A percentile compares a stretch with the other conserved stretches of the same genome.
Evolutionary conservation across 1,140 invertebrate genomes (phyloP).

Genomic region (Drosophila lacertosa): DNA sequence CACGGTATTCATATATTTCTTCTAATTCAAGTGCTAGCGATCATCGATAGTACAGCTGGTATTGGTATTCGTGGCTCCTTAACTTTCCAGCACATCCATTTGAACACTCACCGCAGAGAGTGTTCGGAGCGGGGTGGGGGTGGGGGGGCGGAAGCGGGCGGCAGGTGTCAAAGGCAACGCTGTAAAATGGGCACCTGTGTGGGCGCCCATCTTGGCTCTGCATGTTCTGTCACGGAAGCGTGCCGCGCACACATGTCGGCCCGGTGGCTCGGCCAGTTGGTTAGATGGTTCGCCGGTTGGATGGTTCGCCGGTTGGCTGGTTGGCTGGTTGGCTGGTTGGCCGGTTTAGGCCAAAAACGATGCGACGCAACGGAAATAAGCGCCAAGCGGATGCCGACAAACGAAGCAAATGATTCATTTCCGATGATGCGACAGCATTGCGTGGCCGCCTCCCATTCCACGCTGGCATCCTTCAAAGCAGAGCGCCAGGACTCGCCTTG

Average conservation of each 20-base stretch:
- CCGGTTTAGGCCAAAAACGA: constrained; percentile 51
- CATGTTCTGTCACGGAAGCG: constrained; percentile 77
- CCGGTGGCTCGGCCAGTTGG: constrained; percentile 19
- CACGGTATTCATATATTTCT: too few relatives aligned
- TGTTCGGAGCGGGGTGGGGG: neutral
- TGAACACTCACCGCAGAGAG: constrained; percentile 1
- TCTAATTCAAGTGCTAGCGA: neutral
- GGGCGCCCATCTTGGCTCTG: constrained; percentile 26
- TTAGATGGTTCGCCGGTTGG: constrained; percentile 11
- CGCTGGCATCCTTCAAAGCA: neutral
- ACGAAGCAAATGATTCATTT: constrained; percentile 84
- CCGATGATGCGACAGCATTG: constrained; percentile 81
- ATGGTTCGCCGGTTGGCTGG: constrained; percentile 29
- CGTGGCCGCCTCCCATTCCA: constrained; percentile 10
- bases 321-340: constrained; percentile 11
- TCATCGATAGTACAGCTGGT: neutral
- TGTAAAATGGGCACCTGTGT: constrained; percentile 37
- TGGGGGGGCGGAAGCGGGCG: too few relatives aligned
- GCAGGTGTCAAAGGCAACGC: constrained; percentile 48
- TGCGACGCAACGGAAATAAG: constrained; percentile 82
- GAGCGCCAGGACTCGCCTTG: constrained; percentile 2
- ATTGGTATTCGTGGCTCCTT: too few relatives aligned
- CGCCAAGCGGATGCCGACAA: constrained; percentile 83
- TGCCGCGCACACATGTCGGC: constrained; percentile 74
- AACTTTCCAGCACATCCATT: neutral